A percentile compares a stretch with the other conserved stretches of the same genome.
phyloP scores from a whole-genome alignment of 2,888 invertebrate genomes.

The Metacarcinus magister region DNA sequence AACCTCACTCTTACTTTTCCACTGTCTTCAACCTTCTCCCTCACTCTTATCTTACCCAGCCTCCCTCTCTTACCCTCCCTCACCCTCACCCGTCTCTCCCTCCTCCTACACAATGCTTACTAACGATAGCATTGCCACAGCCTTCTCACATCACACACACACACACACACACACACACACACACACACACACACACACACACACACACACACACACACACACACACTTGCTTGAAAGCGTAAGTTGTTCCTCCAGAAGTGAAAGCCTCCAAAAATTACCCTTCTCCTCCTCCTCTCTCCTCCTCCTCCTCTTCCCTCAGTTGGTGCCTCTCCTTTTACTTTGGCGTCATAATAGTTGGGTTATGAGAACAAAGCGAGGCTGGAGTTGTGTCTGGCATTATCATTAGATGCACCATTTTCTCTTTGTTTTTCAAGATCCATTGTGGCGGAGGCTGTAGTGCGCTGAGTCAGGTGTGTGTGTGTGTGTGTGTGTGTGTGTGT shows the following conservation, averaged over 20 bases:
- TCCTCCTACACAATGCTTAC: neutral
- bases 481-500: neutral
- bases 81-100: neutral
- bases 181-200: neutral
- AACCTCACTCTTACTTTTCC: neutral
- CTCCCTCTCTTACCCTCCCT: neutral
- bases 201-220: neutral
- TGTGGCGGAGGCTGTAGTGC: conserved; percentile 34
- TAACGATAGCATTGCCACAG: neutral
- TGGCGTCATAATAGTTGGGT: conserved; percentile 19
- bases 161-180: neutral
- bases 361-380: conserved; percentile 46
- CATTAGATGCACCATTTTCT: conserved; percentile 55
- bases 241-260: neutral
- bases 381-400: conserved; percentile 64
- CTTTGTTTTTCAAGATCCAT: conserved; percentile 65
- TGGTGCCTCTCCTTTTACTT: neutral
- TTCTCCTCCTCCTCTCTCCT: neutral
- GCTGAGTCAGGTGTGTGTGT: conserved; percentile 45
- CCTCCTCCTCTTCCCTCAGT: neutral
- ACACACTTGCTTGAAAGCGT: neutral
- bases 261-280: neutral
- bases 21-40: neutral
- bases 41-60: neutral
- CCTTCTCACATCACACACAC: neutral